These are phyloP conservation scores for Plagodis pulveraria DNA, from an alignment of 2,888 invertebrate genomes.

Conservation along the genomic window DNA sequence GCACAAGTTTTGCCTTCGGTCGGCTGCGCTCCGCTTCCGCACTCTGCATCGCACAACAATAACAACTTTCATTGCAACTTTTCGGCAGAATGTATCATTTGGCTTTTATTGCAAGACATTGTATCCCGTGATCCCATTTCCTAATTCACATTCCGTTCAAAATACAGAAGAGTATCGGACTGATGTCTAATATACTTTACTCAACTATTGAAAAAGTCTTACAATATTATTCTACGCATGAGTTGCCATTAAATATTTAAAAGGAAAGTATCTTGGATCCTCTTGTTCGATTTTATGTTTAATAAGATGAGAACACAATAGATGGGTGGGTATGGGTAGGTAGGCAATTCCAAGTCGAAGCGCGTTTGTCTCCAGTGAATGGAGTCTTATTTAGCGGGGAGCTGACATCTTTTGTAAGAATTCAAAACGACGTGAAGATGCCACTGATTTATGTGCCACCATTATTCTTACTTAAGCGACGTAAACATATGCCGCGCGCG, in stretches of 20 bases:
- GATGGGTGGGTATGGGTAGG: constrained; percentile 27
- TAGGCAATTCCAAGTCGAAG: constrained; percentile 35
- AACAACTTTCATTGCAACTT: constrained; percentile 58
- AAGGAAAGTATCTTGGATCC: constrained; percentile 1
- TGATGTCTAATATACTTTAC: no score
- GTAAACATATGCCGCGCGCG: constrained; percentile 73
- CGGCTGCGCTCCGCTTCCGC: constrained; percentile 39
- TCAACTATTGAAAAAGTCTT: constrained; percentile 3
- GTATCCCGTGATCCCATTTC: constrained; percentile 9
- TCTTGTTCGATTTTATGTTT: constrained; percentile 29
- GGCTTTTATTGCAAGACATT: constrained; percentile 40
- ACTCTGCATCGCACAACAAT: constrained; percentile 45
- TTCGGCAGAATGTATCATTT: constrained; percentile 52
- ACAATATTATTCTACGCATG: neutral
- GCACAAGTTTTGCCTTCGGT: constrained; percentile 46
- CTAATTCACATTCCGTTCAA: neutral
- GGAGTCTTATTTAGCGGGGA: constrained; percentile 54
- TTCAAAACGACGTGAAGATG: constrained; percentile 74
- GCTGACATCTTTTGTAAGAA: constrained; percentile 67
- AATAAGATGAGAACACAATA: constrained; percentile 46
- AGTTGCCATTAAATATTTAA: neutral
- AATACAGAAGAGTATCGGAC: no score
- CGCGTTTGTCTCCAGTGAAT: constrained; percentile 51
- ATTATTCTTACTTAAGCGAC: constrained; percentile 77
- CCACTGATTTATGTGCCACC: constrained; percentile 71